Evolutionary conservation across 2,113 vertebrate species (phyloP).

Genomic region (Thinocorus orbignyianus): DNA sequence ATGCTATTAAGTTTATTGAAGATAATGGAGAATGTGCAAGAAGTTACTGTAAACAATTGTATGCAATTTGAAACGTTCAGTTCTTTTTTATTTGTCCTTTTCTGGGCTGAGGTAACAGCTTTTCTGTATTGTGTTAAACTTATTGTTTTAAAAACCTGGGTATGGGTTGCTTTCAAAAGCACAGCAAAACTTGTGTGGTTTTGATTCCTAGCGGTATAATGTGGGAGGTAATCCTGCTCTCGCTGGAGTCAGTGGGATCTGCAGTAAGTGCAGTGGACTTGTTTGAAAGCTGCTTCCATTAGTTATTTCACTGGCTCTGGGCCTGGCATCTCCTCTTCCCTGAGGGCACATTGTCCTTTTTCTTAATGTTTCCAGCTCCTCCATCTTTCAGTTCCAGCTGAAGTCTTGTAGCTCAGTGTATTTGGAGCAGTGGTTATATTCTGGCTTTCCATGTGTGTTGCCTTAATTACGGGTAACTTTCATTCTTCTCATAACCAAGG

Average conservation of each 20-base stretch:
- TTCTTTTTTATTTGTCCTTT: background rate
- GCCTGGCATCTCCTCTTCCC: background rate
- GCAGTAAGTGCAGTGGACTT: background rate
- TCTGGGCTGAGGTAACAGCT: background rate
- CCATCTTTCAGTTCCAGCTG: background rate
- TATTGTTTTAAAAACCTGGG: background rate
- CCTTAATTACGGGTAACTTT: rapidly evolving
- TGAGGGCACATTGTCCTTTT: background rate
- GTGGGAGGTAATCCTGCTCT: background rate
- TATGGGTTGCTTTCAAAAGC: background rate
- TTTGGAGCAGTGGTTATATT: background rate
- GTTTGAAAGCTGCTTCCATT: background rate
- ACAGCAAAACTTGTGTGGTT: background rate
- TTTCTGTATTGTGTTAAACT: background rate
- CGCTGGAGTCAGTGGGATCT: background rate
- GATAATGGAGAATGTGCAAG: background rate
- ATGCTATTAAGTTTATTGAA: background rate
- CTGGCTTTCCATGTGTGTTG: background rate
- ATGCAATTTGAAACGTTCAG: background rate
- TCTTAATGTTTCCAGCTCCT: background rate
- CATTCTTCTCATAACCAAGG: background rate
- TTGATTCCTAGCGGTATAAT: background rate
- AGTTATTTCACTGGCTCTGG: background rate
- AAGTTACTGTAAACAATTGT: background rate
- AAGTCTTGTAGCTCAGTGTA: background rate